phyloP scores from a whole-genome alignment of 2,797 vertebrate genomes.

The Florisuga fusca region DNA sequence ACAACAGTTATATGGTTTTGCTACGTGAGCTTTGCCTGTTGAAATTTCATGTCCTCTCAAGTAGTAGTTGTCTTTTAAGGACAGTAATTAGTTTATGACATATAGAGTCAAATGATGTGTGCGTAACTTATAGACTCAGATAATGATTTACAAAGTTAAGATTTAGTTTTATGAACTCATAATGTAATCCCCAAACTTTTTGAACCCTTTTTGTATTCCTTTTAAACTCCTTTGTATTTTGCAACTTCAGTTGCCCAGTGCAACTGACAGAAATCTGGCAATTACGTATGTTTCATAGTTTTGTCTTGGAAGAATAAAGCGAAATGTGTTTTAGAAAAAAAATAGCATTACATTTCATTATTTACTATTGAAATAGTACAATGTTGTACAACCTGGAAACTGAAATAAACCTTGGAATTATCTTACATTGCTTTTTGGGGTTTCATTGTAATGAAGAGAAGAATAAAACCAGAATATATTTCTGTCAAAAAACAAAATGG shows the following conservation, averaged over 20 bases:
- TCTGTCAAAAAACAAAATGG: neutral
- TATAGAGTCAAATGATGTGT: neutral
- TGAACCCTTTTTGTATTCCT: neutral
- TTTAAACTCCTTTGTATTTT: neutral
- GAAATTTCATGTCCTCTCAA: neutral
- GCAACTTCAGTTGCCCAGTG: neutral
- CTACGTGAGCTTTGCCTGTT: neutral
- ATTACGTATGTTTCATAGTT: neutral
- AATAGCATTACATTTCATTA: neutral
- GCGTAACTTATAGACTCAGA: neutral
- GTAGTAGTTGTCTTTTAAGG: neutral
- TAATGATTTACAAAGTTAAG: neutral
- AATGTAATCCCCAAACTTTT: neutral
- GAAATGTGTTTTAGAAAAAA: neutral
- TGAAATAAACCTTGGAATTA: neutral
- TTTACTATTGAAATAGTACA: neutral
- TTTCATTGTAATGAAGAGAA: neutral
- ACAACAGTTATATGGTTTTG: neutral
- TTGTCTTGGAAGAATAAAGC: neutral
- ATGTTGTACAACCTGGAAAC: neutral
- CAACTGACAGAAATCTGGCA: neutral
- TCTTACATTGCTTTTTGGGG: neutral
- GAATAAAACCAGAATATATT: neutral
- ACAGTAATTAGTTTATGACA: neutral
- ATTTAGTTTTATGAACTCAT: neutral